Evolutionary conservation across 1,140 invertebrate species (phyloP).

Genomic region (Gerris buenoi): DNA sequence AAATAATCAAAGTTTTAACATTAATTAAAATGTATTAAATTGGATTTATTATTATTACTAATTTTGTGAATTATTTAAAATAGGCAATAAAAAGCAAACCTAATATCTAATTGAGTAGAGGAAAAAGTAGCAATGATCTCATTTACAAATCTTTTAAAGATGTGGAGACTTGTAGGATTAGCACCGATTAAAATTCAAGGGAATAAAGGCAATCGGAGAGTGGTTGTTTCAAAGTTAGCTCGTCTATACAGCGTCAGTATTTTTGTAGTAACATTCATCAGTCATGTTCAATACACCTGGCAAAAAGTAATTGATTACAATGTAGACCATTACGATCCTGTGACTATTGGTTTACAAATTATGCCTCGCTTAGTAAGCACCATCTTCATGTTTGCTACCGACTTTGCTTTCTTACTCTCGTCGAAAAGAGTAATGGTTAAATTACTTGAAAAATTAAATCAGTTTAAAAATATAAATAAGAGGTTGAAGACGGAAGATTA

Average conservation of each 20-base stretch:
- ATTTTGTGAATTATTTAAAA: not conserved
- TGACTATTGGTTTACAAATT: not conserved
- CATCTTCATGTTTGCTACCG: not conserved
- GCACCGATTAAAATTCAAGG: not conserved
- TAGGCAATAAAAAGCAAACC: no score
- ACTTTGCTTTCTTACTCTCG: not conserved
- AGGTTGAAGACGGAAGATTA: not conserved
- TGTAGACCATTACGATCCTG: not conserved
- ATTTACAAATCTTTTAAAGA: not conserved
- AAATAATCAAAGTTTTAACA: not conserved
- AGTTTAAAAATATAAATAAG: not conserved
- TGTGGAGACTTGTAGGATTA: not conserved
- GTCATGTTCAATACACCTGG: not conserved
- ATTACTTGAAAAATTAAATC: not conserved
- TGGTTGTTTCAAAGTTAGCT: not conserved
- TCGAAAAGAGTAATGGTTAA: not conserved
- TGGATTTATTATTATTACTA: not conserved
- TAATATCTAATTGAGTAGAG: no score
- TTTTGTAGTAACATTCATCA: not conserved
- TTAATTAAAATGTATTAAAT: not conserved
- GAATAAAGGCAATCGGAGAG: not conserved
- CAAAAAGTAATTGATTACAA: not conserved
- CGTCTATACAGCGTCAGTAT: not conserved
- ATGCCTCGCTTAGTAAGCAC: not conserved
- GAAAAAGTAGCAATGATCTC: not conserved